Conservation (phyloP, 2,113 vertebrate genomes). For the Microtus pennsylvanicus region DNA sequence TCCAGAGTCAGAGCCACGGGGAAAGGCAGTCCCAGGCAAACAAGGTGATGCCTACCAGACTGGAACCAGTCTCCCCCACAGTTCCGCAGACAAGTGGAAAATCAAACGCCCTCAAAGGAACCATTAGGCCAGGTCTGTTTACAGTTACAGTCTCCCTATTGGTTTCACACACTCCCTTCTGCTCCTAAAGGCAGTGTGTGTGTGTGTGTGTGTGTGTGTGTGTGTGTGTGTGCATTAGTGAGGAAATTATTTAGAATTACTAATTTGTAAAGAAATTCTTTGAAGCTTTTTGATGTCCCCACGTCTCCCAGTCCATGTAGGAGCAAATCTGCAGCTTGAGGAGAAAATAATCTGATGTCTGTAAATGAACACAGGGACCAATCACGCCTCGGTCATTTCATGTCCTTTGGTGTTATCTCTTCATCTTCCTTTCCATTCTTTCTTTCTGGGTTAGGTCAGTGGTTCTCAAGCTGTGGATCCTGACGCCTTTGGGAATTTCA, state of each 20-base stretch:
- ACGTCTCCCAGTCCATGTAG: neutral
- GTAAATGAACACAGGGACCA: neutral
- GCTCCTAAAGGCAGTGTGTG: neutral
- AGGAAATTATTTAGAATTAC: neutral
- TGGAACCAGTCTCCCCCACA: neutral
- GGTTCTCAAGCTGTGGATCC: neutral
- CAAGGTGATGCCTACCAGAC: neutral
- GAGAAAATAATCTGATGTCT: neutral
- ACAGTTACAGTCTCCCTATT: neutral
- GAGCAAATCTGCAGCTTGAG: neutral
- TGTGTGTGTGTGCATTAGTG: no score
- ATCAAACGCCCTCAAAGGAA: neutral
- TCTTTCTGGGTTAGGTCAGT: neutral
- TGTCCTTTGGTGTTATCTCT: neutral
- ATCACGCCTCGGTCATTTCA: constrained; percentile 26
- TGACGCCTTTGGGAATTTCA: neutral
- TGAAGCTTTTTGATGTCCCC: neutral
- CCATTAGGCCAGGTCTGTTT: neutral
- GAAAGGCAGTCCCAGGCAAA: neutral
- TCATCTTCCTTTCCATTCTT: neutral
- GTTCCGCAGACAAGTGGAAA: constrained; percentile 25
- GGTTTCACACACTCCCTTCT: neutral
- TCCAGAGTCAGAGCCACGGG: neutral
- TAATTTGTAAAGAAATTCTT: neutral
- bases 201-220: no score